Conservation (phyloP, 2,797 vertebrate genomes). For the Cyclura pinguis region DNA sequence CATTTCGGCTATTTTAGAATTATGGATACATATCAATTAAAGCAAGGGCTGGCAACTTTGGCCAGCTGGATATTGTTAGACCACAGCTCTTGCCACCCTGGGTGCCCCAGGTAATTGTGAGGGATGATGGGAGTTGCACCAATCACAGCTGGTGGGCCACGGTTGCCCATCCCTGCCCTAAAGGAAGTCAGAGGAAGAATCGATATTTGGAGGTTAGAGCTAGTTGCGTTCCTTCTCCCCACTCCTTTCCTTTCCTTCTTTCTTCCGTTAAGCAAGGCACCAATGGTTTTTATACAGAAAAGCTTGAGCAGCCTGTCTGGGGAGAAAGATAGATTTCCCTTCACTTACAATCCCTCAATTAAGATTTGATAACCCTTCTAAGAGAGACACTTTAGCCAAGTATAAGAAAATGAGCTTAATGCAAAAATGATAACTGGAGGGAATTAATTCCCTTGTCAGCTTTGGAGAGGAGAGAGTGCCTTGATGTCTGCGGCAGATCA, state of each 20-base stretch:
- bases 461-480: neutral
- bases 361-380: conserved; percentile 32
- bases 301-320: neutral
- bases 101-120: neutral
- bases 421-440: conserved; percentile 29
- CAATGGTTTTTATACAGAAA: neutral
- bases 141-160: neutral
- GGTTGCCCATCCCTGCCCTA: neutral
- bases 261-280: neutral
- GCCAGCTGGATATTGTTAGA: too few relatives aligned
- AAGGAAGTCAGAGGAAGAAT: neutral
- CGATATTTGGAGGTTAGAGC: neutral
- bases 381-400: conserved; percentile 30
- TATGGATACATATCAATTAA: too few relatives aligned
- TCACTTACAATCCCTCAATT: conserved; percentile 29
- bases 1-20: neutral
- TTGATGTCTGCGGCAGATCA: neutral
- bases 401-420: conserved; percentile 26
- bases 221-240: neutral
- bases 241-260: neutral
- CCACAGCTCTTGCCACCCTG: neutral
- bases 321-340: conserved; percentile 26
- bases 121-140: neutral
- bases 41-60: too few relatives aligned
- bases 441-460: conserved; percentile 33